These are phyloP conservation scores for Polylopha cassiicola DNA, from an alignment of 2,888 invertebrate genomes.

Conservation along the genomic window DNA sequence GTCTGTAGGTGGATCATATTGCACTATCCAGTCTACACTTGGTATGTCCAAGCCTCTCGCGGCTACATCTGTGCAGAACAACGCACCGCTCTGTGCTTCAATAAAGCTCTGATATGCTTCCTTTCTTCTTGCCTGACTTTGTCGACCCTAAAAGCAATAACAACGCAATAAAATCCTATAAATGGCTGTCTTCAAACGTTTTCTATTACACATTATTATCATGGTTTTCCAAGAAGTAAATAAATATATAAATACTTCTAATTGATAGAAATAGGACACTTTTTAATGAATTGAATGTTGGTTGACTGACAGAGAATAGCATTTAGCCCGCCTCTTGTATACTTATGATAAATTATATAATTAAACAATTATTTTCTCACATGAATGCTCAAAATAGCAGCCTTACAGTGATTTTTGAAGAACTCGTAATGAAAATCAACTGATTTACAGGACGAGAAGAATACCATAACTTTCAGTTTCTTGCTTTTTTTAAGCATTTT, in stretches of 20 bases:
- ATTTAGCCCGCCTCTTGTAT: too few relatives aligned
- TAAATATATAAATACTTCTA: neutral
- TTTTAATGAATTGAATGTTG: too few relatives aligned
- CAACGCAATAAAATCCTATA: neutral
- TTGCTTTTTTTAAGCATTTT: slow-evolving; percentile 96
- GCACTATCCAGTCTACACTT: slow-evolving; percentile 98
- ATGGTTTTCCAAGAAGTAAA: neutral
- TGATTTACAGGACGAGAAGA: slow-evolving; percentile 97
- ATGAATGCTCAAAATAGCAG: slow-evolving; percentile 94
- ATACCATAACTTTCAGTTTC: slow-evolving; percentile 96
- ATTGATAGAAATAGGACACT: too few relatives aligned
- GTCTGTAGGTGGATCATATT: slow-evolving; percentile 99
- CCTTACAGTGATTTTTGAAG: slow-evolving; percentile 91
- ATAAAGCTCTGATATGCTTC: slow-evolving; percentile 97
- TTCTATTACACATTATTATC: too few relatives aligned
- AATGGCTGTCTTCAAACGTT: neutral
- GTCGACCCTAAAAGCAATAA: slow-evolving; percentile 85
- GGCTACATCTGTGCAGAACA: slow-evolving; percentile 98
- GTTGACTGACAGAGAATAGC: too few relatives aligned
- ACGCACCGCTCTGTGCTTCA: slow-evolving; percentile 90
- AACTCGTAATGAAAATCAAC: slow-evolving; percentile 97
- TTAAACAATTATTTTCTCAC: slow-evolving; percentile 75
- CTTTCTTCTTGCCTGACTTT: slow-evolving; percentile 96
- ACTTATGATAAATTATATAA: too few relatives aligned
- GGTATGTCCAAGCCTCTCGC: slow-evolving; percentile 98